Base-by-base conservation (phyloP, 2,888 invertebrate genomes). In the Seladonia tumulorum region DNA sequence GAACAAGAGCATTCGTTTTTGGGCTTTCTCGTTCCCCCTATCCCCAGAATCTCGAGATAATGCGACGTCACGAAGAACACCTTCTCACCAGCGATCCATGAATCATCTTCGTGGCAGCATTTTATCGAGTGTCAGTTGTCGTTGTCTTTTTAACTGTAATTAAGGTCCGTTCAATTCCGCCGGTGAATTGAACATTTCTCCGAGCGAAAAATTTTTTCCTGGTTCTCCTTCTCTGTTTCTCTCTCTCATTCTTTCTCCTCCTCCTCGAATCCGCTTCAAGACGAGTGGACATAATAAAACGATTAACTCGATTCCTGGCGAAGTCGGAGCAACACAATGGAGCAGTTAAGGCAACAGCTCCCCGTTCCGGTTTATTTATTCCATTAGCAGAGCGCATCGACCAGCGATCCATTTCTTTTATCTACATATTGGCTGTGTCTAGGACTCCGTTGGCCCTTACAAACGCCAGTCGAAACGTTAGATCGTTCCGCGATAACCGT, bases 281-380 rank as follows among this genome's bases (percentile, higher is more conserved):
- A 80, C 76, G 77, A 63, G 81, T 72, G 87, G 80, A 90, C 83
- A 81, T 90, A 86, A 90, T 89, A 90, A 88, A 89, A 88, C 81
- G 88, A 88, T 90, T 83, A 90, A 89, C 88, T 90, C 86, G 78
- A 89, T 88, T 88, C 88, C 83, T 83, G 81, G 81, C 81, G 82
- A 90, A 83, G 68, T 82, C 88, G 74, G 74, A 53, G 68, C 79
- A 80, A 79, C 82, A 89, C 90, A 89, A 89, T 89, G 83, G 86
- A 83, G 76, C 88, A 80, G 88, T 82, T 82, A 79, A 81, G 76
- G 73, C 74, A 74, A 79, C 83, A 81, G 66, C 79, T 72, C 75
- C 66, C 66, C 76, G 81, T 88, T 88, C 86, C 85, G 88, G 75
- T 90, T 89, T 89, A 89, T 89, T 89, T 89, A 89, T 90, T 88